phyloP scores from a whole-genome alignment of 23 tunicate genomes.

The Diplosoma virens region DNA sequence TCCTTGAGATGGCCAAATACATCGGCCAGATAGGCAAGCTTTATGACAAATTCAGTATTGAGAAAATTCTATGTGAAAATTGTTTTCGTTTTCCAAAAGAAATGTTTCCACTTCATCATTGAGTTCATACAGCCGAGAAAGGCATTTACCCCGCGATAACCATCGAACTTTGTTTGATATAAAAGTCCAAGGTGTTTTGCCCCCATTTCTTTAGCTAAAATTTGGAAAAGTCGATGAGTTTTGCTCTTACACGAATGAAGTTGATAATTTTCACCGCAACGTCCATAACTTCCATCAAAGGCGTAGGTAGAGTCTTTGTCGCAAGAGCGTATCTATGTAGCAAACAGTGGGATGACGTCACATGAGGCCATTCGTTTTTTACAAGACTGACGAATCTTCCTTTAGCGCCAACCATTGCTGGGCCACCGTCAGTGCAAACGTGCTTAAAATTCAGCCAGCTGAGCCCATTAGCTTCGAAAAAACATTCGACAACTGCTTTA shows the following conservation, averaged over 20 bases:
- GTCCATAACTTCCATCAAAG: constrained; percentile 43
- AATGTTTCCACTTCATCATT: constrained; percentile 26
- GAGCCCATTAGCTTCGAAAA: constrained; percentile 16
- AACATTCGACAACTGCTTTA: constrained; percentile 28
- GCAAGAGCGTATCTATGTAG: constrained; percentile 35
- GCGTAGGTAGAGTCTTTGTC: constrained; percentile 17
- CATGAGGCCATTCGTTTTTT: constrained; percentile 43
- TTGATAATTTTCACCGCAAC: constrained; percentile 29
- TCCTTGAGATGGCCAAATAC: constrained; percentile 41
- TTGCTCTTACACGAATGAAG: no score
- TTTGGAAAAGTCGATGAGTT: no score
- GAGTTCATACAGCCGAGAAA: constrained; percentile 40
- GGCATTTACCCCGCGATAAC: no score
- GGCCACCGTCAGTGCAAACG: constrained; percentile 28
- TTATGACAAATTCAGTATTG: constrained; percentile 4
- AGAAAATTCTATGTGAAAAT: constrained; percentile 9
- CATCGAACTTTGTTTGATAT: constrained; percentile 12
- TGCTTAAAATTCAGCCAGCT: constrained; percentile 37
- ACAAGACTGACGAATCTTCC: constrained; percentile 24
- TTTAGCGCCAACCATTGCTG: constrained; percentile 26
- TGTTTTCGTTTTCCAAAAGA: constrained; percentile 27
- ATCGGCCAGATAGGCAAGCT: constrained; percentile 36
- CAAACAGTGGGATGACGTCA: constrained; percentile 35
- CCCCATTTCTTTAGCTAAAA: constrained; percentile 33
- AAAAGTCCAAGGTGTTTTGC: constrained; percentile 7